Conservation (phyloP, 2,888 invertebrate species). For the Tinea trinotella region DNA sequence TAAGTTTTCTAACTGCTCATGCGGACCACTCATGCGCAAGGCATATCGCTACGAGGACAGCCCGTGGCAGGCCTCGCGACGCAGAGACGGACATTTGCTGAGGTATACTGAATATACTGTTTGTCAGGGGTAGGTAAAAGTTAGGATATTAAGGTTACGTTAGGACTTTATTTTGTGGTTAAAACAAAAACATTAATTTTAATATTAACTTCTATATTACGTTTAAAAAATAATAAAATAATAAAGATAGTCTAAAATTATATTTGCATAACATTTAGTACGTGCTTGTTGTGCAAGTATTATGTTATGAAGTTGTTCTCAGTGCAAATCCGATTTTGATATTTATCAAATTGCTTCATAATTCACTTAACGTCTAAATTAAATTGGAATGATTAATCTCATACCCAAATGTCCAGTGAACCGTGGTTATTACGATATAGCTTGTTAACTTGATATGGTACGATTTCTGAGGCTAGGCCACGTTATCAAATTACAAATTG, state of each 20-base stretch:
- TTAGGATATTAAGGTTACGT: no score
- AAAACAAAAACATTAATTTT: no score
- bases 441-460: background rate
- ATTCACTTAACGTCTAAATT: slow-evolving; percentile 9
- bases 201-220: no score
- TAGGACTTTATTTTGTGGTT: no score
- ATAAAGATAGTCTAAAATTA: no score
- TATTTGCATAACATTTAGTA: no score
- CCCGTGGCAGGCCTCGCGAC: slow-evolving; percentile 92
- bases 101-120: slow-evolving; percentile 68
- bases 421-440: slow-evolving; percentile 11
- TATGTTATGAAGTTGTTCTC: background rate
- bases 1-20: slow-evolving; percentile 96
- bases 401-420: background rate
- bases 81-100: slow-evolving; percentile 89
- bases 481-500: background rate
- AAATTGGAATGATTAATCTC: slow-evolving; percentile 10
- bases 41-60: slow-evolving; percentile 97
- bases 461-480: background rate
- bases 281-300: no score
- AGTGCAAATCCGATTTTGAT: background rate
- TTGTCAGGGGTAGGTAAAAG: background rate
- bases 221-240: no score
- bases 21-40: slow-evolving; percentile 96
- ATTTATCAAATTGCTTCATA: background rate